Base-by-base conservation (phyloP, 2,888 invertebrate species). In the Alsophila aescularia region DNA sequence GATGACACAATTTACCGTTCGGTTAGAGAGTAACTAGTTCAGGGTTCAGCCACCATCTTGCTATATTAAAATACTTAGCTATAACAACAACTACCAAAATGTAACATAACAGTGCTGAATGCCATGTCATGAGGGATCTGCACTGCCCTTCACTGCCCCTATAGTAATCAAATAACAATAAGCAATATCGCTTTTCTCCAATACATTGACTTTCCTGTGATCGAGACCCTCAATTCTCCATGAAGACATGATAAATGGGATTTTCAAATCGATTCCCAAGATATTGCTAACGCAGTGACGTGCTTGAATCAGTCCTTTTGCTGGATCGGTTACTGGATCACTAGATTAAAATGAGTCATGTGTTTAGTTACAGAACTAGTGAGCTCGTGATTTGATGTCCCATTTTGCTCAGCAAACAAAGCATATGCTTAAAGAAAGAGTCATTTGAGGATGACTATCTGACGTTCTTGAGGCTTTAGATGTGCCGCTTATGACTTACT, bases 101-200 rank as follows among this genome's bases (percentile, higher is more conserved):
- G 12, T 12, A 29, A 21, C 6, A 21, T 21, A 5, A 21, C 6
- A 27, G 4, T 5, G 4, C 15, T 34, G 7, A 34, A 29, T 41
- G 29, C 10, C 40, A 27, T 10, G 29, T 41, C 29, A 10, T 13
- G 2, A 12, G 42, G 31, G 31, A 16, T 29, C 35, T 24, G 21
- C 21, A 36, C 27, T 32, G 18, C 10, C 13, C 32, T 32, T 24
- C 14, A n/a, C 44, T 15, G 0, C 45, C 52, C 45, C 52, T 37
- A n/a, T 27, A 27, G 18, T 34, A 32, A 54, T 54, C 42, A 48
- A 54, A 48, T 43, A 48, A 48, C 53, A 54, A 54, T 48, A 43
- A 48, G 48, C 32, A 13, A 10, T 32, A 29, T 32, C 24, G 18
- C 35, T 34, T 48, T 53, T 37, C 42, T 27, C 32, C 39, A n/a